Base-by-base conservation (phyloP, 2,888 invertebrate species). In the Apodemia zela region DNA sequence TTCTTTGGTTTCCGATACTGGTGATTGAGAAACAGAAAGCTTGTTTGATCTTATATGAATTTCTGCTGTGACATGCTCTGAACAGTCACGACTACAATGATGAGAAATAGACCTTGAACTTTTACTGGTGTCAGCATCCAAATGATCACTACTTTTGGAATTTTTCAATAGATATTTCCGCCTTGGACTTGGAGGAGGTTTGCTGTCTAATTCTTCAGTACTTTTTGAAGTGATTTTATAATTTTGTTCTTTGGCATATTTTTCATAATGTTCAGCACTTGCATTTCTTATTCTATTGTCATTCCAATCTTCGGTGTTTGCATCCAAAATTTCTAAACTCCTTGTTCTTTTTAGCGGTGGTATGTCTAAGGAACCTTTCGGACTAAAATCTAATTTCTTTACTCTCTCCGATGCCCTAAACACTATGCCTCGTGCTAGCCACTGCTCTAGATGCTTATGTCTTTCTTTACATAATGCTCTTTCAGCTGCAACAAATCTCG, bases 261-360 rank as follows among this genome's bases (percentile, higher is more conserved):
- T 84, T 66, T 86, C 86, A 65, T 81, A 85, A 57, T 81, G 79
- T 71, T 87, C 86, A 47, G 47, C 63, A 81, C 69, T 84, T 64
- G 80, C 84, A 66, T 87, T 84, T 60, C 89, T 81, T 61, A 71
- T 76, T 69, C 87, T 82, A 0, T 87, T 89, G 77, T 78, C 83
- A 62, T 85, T 87, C 92, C 89, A 91, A 68, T 88, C 86, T 70
- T 84, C 87, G 11, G 82, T 80, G 58, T 86, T 84, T 42, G 82
- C 89, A 73, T 94, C 94, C 45, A 95, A 76, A 66, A 96, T 79
- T 77, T 96, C 96, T 71, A 96, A 84, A 70, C 96, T 96, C 69
- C 95, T 93, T 0, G 96, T 95, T 61, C 96, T 87, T 57, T 94
- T 93, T 42, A 95, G 77, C 0, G 94, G 93, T 42, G 93, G 92